Evolutionary conservation across 2,113 vertebrate genomes (phyloP), one percentile per base, ranked within the genome.

Genomic region (Equus quagga): DNA sequence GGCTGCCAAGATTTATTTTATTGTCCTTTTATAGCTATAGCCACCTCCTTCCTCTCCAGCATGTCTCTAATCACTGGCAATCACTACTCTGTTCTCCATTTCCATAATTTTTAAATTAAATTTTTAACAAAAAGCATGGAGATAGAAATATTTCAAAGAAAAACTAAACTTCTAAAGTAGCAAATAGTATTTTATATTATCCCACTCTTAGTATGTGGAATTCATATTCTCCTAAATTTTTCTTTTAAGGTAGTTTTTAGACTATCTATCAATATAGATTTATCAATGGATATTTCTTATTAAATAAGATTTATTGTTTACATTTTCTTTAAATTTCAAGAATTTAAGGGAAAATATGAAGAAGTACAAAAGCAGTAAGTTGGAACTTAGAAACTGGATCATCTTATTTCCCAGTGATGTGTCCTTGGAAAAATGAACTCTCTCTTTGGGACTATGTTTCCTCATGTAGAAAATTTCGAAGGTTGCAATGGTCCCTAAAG

Each of bases 261-360:
- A 46, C 65, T 24, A 51, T 51, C 60, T 36, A 82, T 62, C 24
- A 72, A 44, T 28, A 33, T 62, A 36, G 21, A 84, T 51, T 69
- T 70, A 64, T 56, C 54, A 70, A 28, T 8, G 67, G 6, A 49
- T 73, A 78, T 62, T 28, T 3, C 5, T 65, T 90, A 54, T 60
- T 80, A 67, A 95, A 80, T 70, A 31, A 95, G 24, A 69, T 54
- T 69, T 69, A 44, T 75, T 93, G 14, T 41, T 73, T 79, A 89
- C 5, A 58, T 46, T 49, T 81, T 70, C 28, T 11, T n/a, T 19
- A 81, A 95, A 33, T 97, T 82, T 82, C 13, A 41, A 72, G 14
- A 96, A 82, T 41, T 82, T 94, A 72, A 79, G 19, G 23, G 5
- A 81, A 82, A 75, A 84, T 69, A 41, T 33, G 60, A 89, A 58